These are phyloP conservation scores for Hedya salicella DNA, from an alignment of 2,888 invertebrate species.

Conservation along the genomic window DNA sequence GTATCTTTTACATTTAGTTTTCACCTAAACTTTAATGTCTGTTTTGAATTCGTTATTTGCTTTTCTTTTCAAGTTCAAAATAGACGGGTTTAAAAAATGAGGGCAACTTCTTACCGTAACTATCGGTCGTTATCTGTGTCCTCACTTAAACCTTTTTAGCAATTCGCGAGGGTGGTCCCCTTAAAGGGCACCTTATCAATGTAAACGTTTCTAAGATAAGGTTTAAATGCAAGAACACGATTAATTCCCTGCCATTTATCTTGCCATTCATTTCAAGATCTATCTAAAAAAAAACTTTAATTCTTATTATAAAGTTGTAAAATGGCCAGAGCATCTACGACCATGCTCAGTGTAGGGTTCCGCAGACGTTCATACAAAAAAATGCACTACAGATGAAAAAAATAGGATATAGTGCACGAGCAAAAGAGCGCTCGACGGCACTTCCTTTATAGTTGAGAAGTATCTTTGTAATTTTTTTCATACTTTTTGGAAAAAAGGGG, in stretches of 20 bases:
- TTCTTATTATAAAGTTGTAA: too few species aligned
- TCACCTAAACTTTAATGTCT: not conserved
- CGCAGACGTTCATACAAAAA: too few species aligned
- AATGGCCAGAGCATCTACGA: too few species aligned
- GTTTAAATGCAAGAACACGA: not conserved
- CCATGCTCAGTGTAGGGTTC: too few species aligned
- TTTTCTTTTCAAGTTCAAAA: not conserved
- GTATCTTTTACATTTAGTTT: too few species aligned
- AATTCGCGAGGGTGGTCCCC: constrained; percentile 22
- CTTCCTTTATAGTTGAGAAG: too few species aligned
- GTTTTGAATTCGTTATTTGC: too few species aligned
- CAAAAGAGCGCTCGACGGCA: too few species aligned
- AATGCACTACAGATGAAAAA: too few species aligned
- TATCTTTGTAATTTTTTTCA: too few species aligned
- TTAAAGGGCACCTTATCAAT: constrained; percentile 14
- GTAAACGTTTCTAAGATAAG: constrained; percentile 32
- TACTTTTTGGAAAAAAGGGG: too few species aligned
- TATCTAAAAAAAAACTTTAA: not conserved
- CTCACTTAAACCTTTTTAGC: constrained; percentile 6
- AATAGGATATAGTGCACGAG: too few species aligned
- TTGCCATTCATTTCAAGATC: constrained; percentile 5
- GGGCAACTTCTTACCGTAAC: constrained; percentile 7
- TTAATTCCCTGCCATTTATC: constrained; percentile 26
- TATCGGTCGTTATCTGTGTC: not conserved
- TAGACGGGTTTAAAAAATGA: not conserved